A percentile compares a stretch with the other conserved stretches of the same genome.
phyloP scores from a whole-genome alignment of 2,888 invertebrate genomes.

The Galerucella pusilla region DNA sequence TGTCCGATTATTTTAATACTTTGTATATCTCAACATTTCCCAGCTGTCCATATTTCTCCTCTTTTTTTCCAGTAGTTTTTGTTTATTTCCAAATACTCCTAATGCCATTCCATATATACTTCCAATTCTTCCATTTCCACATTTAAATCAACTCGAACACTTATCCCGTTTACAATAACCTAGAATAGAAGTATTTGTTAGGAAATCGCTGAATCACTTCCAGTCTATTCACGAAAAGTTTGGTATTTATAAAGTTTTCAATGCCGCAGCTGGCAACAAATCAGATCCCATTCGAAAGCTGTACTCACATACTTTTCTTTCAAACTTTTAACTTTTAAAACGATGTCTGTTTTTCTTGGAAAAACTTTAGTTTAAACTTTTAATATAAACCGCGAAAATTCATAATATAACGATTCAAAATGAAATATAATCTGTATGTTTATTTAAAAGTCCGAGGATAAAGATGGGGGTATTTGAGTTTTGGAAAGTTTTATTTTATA shows the following conservation, averaged over 20 bases:
- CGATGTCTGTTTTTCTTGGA: conserved; percentile 11
- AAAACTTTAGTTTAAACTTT: conserved; percentile 10
- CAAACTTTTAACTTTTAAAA: conserved; percentile 24
- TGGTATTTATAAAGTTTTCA: conserved; percentile 15
- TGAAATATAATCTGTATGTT: conserved; percentile 1
- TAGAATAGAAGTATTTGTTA: not conserved
- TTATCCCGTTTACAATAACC: not conserved
- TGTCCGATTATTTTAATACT: too few species aligned
- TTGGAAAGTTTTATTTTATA: not conserved
- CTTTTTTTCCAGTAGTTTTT: too few species aligned
- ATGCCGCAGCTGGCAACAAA: conserved; percentile 21
- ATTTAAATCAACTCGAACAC: not conserved
- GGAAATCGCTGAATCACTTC: not conserved
- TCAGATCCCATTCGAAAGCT: conserved; percentile 25
- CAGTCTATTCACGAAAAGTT: not conserved
- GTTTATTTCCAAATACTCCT: not conserved
- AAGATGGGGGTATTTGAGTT: not conserved
- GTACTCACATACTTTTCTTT: conserved; percentile 9
- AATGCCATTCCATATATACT: not conserved
- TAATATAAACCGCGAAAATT: conserved; percentile 12
- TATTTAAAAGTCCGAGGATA: not conserved
- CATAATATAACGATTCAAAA: not conserved
- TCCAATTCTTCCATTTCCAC: not conserved
- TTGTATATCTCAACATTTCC: too few species aligned
- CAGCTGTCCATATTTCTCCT: too few species aligned